These are phyloP conservation scores for Lemur catta DNA, from an alignment of 2,797 vertebrate species.

Conservation along the genomic window DNA sequence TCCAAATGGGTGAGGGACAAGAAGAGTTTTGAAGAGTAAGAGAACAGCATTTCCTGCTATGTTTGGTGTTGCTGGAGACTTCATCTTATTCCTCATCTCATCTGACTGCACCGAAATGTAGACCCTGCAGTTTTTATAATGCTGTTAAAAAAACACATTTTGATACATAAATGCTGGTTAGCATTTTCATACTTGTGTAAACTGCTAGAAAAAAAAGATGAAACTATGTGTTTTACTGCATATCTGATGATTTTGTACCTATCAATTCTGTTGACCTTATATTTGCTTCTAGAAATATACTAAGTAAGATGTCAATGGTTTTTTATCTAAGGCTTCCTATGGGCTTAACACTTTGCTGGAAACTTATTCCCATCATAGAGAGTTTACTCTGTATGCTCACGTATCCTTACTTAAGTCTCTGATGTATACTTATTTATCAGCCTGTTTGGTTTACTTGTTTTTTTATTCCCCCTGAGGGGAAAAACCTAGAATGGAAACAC, in stretches of 20 bases:
- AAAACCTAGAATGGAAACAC: neutral
- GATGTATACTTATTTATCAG: constrained; percentile 31
- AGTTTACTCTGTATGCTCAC: neutral
- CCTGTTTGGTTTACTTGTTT: neutral
- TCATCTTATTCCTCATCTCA: neutral
- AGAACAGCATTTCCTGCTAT: neutral
- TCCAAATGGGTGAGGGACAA: neutral
- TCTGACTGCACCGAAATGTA: neutral
- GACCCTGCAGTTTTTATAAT: neutral
- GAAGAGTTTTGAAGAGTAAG: neutral
- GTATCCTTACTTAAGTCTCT: neutral
- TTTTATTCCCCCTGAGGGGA: neutral
- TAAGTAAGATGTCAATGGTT: neutral
- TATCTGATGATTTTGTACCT: neutral
- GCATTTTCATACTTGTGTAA: neutral
- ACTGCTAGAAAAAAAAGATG: neutral
- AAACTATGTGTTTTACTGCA: neutral
- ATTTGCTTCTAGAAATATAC: neutral
- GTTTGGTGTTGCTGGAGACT: too few species aligned
- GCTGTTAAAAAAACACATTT: neutral
- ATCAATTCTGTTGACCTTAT: neutral
- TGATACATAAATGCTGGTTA: neutral
- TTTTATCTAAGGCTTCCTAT: neutral
- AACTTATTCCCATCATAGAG: constrained; percentile 34
- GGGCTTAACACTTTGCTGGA: neutral